Percentiles rank a stretch among this genome's conserved stretches.
These are phyloP conservation scores for Chrysogorgia sp. DNA, from an alignment of 92 coral and sea anemone genomes.

Conservation along the genomic window DNA sequence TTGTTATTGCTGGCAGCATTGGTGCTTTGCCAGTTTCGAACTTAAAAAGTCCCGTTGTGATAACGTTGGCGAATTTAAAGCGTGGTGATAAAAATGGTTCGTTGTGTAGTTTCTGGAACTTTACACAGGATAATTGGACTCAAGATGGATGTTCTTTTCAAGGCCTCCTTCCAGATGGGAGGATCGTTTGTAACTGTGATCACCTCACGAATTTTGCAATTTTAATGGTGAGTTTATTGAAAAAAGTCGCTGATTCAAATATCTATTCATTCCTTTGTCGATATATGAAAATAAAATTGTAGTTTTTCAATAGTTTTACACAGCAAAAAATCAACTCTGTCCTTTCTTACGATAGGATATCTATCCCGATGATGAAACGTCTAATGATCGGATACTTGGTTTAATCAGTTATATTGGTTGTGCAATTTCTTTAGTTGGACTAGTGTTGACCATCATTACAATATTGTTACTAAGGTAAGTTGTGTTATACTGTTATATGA, in stretches of 20 bases:
- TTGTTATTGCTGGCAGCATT: conserved; percentile 18
- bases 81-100: conserved; percentile 5
- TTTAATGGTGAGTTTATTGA: conserved; percentile 6
- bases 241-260: no score
- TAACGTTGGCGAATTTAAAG: neutral
- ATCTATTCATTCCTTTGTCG: no score
- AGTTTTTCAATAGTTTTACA: no score
- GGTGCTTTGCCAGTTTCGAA: neutral
- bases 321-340: no score
- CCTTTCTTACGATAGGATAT: no score
- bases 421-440: conserved; percentile 76
- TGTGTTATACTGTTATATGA: neutral
- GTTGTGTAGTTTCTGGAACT: conserved; percentile 5
- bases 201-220: conserved; percentile 23
- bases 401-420: conserved; percentile 84
- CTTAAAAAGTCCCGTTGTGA: neutral
- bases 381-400: conserved; percentile 30
- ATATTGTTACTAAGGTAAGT: conserved; percentile 79
- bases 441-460: conserved; percentile 73
- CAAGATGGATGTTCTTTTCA: conserved; percentile 8
- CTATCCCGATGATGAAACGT: no score
- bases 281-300: no score
- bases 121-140: neutral
- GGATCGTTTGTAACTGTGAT: conserved; percentile 12
- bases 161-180: conserved; percentile 11